These are phyloP conservation scores for Chloropsis cyanopogon DNA, from an alignment of 2,113 vertebrate species.

Conservation along the genomic window DNA sequence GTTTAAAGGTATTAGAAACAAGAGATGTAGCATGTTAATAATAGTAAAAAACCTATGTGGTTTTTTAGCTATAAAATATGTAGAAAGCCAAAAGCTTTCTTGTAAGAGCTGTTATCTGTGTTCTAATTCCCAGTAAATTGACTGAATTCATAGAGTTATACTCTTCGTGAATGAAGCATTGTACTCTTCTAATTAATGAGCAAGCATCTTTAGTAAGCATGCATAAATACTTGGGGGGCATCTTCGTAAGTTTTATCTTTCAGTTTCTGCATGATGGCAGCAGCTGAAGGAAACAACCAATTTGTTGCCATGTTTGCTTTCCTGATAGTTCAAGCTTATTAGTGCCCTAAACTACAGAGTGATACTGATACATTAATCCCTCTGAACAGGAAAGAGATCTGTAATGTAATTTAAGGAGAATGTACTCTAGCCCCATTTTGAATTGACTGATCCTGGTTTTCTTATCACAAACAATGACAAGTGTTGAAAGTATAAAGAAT, in stretches of 20 bases:
- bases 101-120: neutral
- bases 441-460: constrained; percentile 48
- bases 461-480: constrained; percentile 25
- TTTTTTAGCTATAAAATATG: neutral
- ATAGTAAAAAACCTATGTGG: neutral
- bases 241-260: constrained; percentile 12
- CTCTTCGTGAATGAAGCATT: constrained; percentile 10
- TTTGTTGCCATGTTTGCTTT: constrained; percentile 32
- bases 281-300: constrained; percentile 5
- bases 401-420: constrained; percentile 44
- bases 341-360: constrained; percentile 20
- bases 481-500: constrained; percentile 2
- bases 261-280: constrained; percentile 1
- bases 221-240: neutral
- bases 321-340: constrained; percentile 48
- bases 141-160: constrained; percentile 30
- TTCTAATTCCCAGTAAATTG: constrained; percentile 33
- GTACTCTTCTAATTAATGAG: constrained; percentile 49
- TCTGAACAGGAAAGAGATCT: constrained; percentile 38
- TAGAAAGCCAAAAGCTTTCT: neutral
- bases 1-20: neutral
- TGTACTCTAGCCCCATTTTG: constrained; percentile 17
- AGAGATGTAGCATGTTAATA: neutral
- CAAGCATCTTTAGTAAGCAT: constrained; percentile 11
- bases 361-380: constrained; percentile 38